These are phyloP conservation scores for Pogonocichla stellata DNA, from an alignment of 2,113 vertebrate species.

Conservation along the genomic window DNA sequence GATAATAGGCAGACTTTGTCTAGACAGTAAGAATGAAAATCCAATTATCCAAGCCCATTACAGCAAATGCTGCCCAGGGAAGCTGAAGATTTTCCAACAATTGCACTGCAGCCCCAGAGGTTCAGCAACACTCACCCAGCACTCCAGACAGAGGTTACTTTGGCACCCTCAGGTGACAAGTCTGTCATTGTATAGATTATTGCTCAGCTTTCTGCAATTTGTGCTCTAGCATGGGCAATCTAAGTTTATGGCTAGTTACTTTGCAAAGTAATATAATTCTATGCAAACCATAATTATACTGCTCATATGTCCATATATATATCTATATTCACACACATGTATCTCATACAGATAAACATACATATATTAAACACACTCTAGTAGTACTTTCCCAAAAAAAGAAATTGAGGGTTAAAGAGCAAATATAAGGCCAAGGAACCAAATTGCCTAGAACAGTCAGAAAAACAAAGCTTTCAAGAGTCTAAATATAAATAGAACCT, in stretches of 20 bases:
- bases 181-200: not conserved
- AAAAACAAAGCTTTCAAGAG: not conserved
- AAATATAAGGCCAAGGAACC: not conserved
- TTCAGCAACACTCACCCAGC: not conserved
- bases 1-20: not conserved
- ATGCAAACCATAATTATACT: not conserved
- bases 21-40: not conserved
- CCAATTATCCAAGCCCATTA: not conserved
- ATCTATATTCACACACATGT: accelerated
- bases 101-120: not conserved
- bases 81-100: accelerated
- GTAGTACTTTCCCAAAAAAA: not conserved
- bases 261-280: not conserved
- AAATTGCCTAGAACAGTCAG: not conserved
- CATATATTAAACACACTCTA: not conserved
- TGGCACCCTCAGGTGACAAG: not conserved
- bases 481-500: not conserved
- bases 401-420: not conserved
- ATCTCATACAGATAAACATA: not conserved
- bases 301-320: not conserved
- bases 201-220: not conserved
- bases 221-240: not conserved
- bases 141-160: not conserved
- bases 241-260: not conserved
- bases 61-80: not conserved